These are phyloP conservation scores for Cephus rjabovi DNA, from an alignment of 2,888 invertebrate species.

Conservation along the genomic window DNA sequence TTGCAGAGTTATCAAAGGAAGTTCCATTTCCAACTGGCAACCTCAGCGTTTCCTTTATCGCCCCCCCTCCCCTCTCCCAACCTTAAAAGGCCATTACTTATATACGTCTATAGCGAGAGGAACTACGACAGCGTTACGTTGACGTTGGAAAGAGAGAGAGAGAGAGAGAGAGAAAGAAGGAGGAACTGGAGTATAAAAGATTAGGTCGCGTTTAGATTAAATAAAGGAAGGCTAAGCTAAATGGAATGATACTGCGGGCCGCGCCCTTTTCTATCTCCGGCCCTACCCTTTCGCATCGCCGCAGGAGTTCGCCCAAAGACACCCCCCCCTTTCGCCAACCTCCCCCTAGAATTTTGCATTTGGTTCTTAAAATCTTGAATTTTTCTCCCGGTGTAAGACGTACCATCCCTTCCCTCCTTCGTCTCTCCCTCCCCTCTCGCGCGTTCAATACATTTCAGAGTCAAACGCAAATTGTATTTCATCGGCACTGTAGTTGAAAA, in stretches of 20 bases:
- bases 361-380: background rate
- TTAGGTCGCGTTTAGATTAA: conserved; percentile 40
- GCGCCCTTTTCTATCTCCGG: conserved; percentile 51
- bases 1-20: background rate
- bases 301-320: background rate
- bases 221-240: conserved; percentile 43
- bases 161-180: background rate
- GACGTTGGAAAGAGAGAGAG: background rate
- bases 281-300: conserved; percentile 47
- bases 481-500: too few relatives aligned
- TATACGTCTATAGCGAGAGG: background rate
- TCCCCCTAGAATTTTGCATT: background rate
- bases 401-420: too few relatives aligned
- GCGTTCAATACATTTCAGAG: background rate
- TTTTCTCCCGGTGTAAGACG: background rate
- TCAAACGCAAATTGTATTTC: background rate
- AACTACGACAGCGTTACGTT: background rate
- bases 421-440: too few relatives aligned
- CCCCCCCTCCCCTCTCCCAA: accelerated
- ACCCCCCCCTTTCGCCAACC: too few relatives aligned
- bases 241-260: conserved; percentile 49
- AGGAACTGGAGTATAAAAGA: conserved; percentile 16
- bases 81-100: background rate
- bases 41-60: background rate
- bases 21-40: background rate